Evolutionary conservation across 1,140 invertebrate genomes (phyloP), one percentile per base, ranked within the genome.

Genomic region (Neotoxoptera formosana): DNA sequence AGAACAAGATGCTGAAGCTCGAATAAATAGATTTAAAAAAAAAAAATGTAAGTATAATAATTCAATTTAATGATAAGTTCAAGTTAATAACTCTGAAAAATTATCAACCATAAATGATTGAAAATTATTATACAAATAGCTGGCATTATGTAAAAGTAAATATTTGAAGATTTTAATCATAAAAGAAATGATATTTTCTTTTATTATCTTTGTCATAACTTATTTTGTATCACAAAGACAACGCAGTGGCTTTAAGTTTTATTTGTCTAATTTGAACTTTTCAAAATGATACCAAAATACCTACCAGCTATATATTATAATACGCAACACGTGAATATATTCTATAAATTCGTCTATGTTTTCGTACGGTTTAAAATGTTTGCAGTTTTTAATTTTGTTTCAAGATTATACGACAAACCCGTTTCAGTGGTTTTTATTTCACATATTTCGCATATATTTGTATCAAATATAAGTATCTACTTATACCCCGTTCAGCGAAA

Each of bases 61-160:
- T 76, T 76, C 60, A n/a, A n/a, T 76, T 76, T n/a, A n/a, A 76
- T 76, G 60, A n/a, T 76, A 76, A 76, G 30, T 76, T 34, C n/a
- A 76, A 76, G n/a, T n/a, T 76, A n/a, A 34, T 76, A n/a, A n/a
- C 14, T 76, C 60, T 76, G 6, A 76, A 76, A 76, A 76, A 76
- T n/a, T 76, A 76, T 25, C 25, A 41, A 84, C 83, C 23, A 41
- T 41, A 84, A 84, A 84, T 41, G 36, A 41, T 84, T 84, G 23
- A 41, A 84, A 84, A 84, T 84, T 41, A 84, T 84, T 25, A 84
- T 23, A 45, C 25, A 45, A 41, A 84, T 41, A 11, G 83, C 83
- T 41, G 23, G 45, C 23, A 41, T 41, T 41, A 41, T 45, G 25
- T 11, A 84, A 84, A 84, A 84, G 41, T 45, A 84, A 84, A 83